Evolutionary conservation across 2,888 invertebrate genomes (phyloP).

Genomic region (Archips crataeganus): DNA sequence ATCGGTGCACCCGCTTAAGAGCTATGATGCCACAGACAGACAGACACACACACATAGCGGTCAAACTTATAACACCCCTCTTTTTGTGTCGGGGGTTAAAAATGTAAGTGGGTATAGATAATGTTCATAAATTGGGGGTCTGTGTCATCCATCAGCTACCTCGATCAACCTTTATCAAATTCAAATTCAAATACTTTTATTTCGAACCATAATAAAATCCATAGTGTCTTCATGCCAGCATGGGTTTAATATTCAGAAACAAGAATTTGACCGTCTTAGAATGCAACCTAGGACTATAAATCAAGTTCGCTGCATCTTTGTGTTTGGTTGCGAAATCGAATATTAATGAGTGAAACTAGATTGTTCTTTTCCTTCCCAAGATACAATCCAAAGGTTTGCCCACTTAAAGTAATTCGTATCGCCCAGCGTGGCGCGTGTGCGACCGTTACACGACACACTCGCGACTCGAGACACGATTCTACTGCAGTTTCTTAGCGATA

Average conservation of each 20-base stretch:
- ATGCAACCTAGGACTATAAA: not conserved
- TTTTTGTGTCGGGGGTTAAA: too few species aligned
- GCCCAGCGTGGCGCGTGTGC: slow-evolving; percentile 34
- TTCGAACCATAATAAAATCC: too few species aligned
- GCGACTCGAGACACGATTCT: slow-evolving; percentile 34
- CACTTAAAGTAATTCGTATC: slow-evolving; percentile 14
- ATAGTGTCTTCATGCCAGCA: not conserved
- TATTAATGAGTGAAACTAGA: not conserved
- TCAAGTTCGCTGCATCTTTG: not conserved
- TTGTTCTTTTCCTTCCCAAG: not conserved
- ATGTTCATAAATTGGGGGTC: not conserved
- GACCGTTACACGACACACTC: slow-evolving; percentile 78
- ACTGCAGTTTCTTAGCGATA: slow-evolving; percentile 18
- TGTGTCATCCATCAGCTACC: not conserved
- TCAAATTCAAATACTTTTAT: too few species aligned
- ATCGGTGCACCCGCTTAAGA: too few species aligned
- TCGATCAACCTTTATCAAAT: too few species aligned
- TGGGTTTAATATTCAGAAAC: not conserved
- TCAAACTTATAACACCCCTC: too few species aligned
- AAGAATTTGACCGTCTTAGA: too few species aligned
- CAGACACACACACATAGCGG: too few species aligned
- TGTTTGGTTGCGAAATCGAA: not conserved
- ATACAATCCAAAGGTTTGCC: not conserved
- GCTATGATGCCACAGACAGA: too few species aligned
- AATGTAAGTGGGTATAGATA: too few species aligned